Percentiles rank a stretch among this genome's conserved stretches.
phyloP scores from a whole-genome alignment of 1,140 invertebrate species.

The Anastrepha obliqua region DNA sequence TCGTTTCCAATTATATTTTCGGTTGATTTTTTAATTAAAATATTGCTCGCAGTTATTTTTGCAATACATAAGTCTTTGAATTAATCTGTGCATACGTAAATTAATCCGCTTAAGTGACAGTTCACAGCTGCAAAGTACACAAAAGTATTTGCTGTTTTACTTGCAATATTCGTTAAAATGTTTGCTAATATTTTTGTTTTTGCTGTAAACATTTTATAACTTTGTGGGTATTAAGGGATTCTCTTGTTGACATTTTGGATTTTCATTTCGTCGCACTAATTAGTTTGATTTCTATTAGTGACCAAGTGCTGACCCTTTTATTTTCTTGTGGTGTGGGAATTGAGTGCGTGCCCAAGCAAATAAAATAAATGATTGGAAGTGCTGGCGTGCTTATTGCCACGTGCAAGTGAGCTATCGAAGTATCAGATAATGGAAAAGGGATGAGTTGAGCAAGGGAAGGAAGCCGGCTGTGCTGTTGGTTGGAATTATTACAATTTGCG shows the following conservation, averaged over 20 bases:
- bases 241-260: conserved; percentile 8
- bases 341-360: not conserved
- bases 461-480: not conserved
- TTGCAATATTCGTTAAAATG: not conserved
- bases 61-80: too few species aligned
- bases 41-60: too few species aligned
- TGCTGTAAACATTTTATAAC: not conserved
- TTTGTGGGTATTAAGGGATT: conserved; percentile 31
- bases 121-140: not conserved
- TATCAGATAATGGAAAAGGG: not conserved
- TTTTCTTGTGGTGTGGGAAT: not conserved
- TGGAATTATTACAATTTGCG: not conserved
- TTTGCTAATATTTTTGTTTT: not conserved
- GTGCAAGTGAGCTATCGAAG: not conserved
- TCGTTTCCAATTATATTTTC: too few species aligned
- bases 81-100: too few species aligned
- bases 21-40: too few species aligned
- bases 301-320: not conserved
- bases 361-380: conserved; percentile 34
- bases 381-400: not conserved
- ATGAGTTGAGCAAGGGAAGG: not conserved
- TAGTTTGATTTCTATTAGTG: conserved; percentile 2
- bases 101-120: not conserved
- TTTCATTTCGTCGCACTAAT: conserved; percentile 5
- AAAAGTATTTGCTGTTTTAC: not conserved